phyloP scores from a whole-genome alignment of 1,140 invertebrate species.

The Drosophila grimshawi region DNA sequence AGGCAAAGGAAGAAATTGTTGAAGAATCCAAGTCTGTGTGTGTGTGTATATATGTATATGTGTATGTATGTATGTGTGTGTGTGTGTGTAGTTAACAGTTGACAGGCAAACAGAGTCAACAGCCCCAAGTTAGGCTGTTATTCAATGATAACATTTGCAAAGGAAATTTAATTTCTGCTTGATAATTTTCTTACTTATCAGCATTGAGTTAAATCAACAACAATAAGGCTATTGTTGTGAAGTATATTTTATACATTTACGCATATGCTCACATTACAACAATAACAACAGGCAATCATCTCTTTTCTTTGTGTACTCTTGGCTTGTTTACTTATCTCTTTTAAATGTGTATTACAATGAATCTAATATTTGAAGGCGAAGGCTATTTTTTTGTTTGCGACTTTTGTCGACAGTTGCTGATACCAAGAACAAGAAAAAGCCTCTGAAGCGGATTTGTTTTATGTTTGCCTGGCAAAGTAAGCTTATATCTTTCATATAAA shows the following conservation, averaged over 20 bases:
- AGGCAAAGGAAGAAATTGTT: slow-evolving; percentile 46
- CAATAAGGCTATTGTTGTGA: slow-evolving; percentile 3
- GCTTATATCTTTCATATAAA: neutral
- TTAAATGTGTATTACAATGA: slow-evolving; percentile 9
- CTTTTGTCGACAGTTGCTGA: neutral
- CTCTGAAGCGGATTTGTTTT: neutral
- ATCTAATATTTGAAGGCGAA: neutral
- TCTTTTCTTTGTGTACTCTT: slow-evolving; percentile 2
- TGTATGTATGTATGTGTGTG: slow-evolving; percentile 3
- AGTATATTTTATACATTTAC: neutral
- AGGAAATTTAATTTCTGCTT: neutral
- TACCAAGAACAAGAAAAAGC: neutral
- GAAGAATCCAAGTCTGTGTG: slow-evolving; percentile 7
- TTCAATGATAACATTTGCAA: slow-evolving; percentile 3
- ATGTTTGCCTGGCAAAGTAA: neutral
- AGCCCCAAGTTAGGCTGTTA: neutral
- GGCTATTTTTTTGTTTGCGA: slow-evolving; percentile 1
- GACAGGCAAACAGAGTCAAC: slow-evolving; percentile 8
- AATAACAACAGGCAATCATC: slow-evolving; percentile 26
- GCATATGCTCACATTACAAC: slow-evolving; percentile 53
- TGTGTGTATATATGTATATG: neutral
- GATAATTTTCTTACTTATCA: neutral
- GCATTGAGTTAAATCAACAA: slow-evolving; percentile 1
- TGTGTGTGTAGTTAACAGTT: slow-evolving; percentile 8
- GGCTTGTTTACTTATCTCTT: slow-evolving; percentile 13